phyloP scores from a whole-genome alignment of 1,140 invertebrate species.

The Sipha flava region DNA sequence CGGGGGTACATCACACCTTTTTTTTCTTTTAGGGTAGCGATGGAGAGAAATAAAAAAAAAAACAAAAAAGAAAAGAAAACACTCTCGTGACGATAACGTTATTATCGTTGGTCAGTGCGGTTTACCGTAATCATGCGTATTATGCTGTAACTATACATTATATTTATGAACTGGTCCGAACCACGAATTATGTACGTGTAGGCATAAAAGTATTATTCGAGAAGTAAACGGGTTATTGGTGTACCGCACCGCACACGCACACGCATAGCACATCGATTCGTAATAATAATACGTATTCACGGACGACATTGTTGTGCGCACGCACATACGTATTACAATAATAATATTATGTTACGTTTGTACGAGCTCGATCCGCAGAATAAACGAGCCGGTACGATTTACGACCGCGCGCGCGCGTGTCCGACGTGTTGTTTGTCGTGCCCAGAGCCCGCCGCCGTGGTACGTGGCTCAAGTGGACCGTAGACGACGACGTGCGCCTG shows the following conservation, averaged over 20 bases:
- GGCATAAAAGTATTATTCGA: too few species aligned
- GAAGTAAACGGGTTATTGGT: too few species aligned
- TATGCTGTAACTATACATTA: too few species aligned
- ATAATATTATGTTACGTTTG: background rate
- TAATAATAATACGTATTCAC: background rate
- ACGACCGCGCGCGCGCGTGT: background rate
- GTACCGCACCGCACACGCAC: background rate
- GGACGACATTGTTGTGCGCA: too few species aligned
- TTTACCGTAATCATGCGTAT: too few species aligned
- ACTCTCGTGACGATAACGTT: background rate
- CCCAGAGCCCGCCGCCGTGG: too few species aligned
- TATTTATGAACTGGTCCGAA: too few species aligned
- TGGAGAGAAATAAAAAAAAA: background rate
- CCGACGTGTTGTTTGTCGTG: background rate
- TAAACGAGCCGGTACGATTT: background rate
- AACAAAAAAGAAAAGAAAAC: background rate
- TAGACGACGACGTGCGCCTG: background rate
- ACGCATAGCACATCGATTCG: too few species aligned
- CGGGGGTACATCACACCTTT: background rate
- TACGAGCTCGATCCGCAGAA: background rate
- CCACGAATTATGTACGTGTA: too few species aligned
- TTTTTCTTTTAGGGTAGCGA: too few species aligned
- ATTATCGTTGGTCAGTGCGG: conserved; percentile 1
- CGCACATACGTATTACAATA: background rate
- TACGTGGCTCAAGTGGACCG: background rate